Base-by-base conservation (phyloP, 2,113 vertebrate species). In the Ranitomeya variabilis region DNA sequence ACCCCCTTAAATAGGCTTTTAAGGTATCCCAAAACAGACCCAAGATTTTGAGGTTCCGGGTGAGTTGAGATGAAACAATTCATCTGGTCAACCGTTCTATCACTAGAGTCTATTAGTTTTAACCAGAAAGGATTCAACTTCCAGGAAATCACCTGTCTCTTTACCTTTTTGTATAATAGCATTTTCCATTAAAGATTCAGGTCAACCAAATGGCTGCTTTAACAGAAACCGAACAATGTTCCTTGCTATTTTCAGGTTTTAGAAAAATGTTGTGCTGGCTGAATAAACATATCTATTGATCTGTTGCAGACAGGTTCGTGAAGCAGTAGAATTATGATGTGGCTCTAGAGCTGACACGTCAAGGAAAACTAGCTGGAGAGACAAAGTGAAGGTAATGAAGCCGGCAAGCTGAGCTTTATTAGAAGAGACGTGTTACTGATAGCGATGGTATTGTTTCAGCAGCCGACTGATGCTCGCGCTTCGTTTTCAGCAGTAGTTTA, bases 261-360 rank as follows among this genome's bases (percentile, higher is more conserved):
- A 64, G 23, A 86, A 60, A 60, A 67, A 26, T 69, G 62, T 18
- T 76, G 67, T 87, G 10, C 18, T 66, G 7, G 51, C 64, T 23
- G 71, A 74, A 79, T 79, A 76, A 88, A 51, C 59, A 78, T 26
- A 59, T 78, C 19, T 87, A 87, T 87, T 80, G 86, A 77, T 84
- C 84, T 84, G 81, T 79, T 8, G 71, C 9, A 84, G 81, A 79
- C 59, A 21, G 74, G 62, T 69, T 79, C 13, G 64, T 26, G 62
- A 69, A 78, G 21, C 59, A 12, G 45, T 37, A 84, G 60, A 88
- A 83, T 88, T 83, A 77, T 80, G 60, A 89, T 84, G 73, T 59
- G 52, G 45, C 78, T 54, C 59, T 57, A 83, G 73, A 45, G 74
- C 74, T 85, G 81, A 89, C 60, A 69, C 37, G 23, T 84, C 76